phyloP scores from a whole-genome alignment of 2,113 vertebrate species.

The Paracanthobrama guichenoti region DNA sequence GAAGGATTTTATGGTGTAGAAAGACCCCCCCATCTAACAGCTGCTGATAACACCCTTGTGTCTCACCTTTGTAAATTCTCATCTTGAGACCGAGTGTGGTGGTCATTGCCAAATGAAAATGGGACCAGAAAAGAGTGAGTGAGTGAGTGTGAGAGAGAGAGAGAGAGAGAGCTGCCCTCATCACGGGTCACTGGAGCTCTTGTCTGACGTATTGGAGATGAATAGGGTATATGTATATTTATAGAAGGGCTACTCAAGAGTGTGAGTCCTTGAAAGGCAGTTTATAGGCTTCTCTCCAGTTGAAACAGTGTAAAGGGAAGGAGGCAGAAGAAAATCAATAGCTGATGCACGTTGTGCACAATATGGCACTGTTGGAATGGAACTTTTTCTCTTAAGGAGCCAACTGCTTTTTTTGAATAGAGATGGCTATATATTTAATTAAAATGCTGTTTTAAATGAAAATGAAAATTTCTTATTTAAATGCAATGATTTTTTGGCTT shows the following conservation, averaged over 20 bases:
- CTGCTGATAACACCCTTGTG: slow-evolving; percentile 13
- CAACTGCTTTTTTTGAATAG: no score
- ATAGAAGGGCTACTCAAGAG: slow-evolving; percentile 4
- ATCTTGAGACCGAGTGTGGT: not conserved
- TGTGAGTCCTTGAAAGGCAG: slow-evolving; percentile 4
- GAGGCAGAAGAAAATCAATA: not conserved
- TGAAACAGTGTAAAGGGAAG: not conserved
- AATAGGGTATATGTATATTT: slow-evolving; percentile 19
- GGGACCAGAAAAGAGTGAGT: not conserved
- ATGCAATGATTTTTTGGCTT: no score
- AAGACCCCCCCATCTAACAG: slow-evolving; percentile 1
- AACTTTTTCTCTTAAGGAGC: no score
- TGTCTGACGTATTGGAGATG: not conserved
- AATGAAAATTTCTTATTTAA: no score
- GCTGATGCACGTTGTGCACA: no score
- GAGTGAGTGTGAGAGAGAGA: not conserved
- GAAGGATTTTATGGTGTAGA: not conserved
- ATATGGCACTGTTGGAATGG: no score
- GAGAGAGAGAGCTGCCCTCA: not conserved
- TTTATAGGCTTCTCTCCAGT: not conserved
- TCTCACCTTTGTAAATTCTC: slow-evolving; percentile 18
- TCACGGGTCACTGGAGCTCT: not conserved
- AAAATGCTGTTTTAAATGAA: no score
- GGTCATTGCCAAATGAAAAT: not conserved
- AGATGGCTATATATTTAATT: no score